Percentiles rank a stretch among this genome's conserved stretches.
phyloP scores from a whole-genome alignment of 1,140 invertebrate species.

The Oryctes rhinoceros region DNA sequence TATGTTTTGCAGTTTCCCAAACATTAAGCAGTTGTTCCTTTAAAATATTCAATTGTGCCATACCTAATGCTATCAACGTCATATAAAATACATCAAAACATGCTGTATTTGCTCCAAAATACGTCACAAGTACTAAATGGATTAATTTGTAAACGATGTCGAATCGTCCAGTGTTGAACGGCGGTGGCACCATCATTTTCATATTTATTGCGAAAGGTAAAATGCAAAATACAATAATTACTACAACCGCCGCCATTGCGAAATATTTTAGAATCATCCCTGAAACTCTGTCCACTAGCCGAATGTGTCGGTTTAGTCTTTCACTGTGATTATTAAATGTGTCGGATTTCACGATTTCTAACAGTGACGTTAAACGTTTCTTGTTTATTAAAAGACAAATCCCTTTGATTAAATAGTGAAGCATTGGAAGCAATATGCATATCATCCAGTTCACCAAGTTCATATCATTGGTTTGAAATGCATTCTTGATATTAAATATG shows the following conservation, averaged over 20 bases:
- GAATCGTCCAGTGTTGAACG: neutral
- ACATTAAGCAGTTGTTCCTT: neutral
- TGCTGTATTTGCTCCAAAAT: neutral
- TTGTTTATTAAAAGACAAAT: neutral
- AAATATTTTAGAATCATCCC: neutral
- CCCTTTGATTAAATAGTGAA: neutral
- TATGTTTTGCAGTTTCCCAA: neutral
- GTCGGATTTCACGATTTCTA: neutral
- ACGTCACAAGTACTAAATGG: neutral
- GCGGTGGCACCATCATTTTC: neutral
- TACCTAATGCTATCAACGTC: neutral
- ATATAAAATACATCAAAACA: neutral
- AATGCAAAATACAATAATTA: neutral
- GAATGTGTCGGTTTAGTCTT: neutral
- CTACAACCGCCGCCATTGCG: neutral
- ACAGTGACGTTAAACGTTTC: neutral
- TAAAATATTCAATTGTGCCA: neutral
- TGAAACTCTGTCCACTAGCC: neutral
- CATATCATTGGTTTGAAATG: neutral
- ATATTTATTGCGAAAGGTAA: neutral
- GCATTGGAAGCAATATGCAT: neutral
- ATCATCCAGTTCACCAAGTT: neutral
- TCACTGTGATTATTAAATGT: neutral
- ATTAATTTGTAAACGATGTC: neutral
- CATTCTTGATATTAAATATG: neutral